These are phyloP conservation scores for Proteles cristata DNA, from an alignment of 2,113 vertebrate genomes.

Conservation along the genomic window DNA sequence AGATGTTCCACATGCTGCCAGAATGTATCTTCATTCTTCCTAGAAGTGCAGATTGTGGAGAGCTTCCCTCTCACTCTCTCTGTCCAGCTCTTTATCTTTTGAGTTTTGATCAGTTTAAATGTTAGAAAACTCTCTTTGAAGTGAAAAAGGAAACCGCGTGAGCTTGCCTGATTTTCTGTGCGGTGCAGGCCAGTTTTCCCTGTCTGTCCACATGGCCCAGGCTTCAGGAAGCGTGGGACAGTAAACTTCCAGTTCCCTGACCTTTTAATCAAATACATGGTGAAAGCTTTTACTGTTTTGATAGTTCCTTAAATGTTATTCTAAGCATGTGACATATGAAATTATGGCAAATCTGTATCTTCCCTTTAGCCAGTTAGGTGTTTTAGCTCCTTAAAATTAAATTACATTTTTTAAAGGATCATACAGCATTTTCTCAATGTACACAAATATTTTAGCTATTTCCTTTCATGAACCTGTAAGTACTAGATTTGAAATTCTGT, in stretches of 20 bases:
- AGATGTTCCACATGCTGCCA: background rate
- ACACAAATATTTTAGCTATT: background rate
- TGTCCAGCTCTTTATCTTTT: background rate
- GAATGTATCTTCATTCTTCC: background rate
- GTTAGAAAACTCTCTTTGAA: background rate
- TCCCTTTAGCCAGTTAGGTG: background rate
- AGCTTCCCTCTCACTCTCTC: background rate
- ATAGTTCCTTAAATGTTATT: background rate
- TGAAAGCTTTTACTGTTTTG: background rate
- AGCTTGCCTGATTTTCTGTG: background rate
- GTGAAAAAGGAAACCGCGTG: background rate
- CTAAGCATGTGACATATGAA: background rate
- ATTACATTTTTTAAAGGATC: background rate
- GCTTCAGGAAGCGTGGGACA: background rate
- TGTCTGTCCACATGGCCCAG: accelerated
- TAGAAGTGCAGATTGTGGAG: background rate
- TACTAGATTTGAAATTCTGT: background rate
- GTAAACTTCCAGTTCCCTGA: too few relatives aligned
- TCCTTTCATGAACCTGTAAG: background rate
- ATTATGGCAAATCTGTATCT: background rate
- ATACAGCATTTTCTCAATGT: background rate
- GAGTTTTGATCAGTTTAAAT: background rate
- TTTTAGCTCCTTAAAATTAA: background rate
- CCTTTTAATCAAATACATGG: background rate
- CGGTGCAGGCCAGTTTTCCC: accelerated